Evolutionary conservation across 1,140 invertebrate genomes (phyloP).

Genomic region (Liolophura sinensis): DNA sequence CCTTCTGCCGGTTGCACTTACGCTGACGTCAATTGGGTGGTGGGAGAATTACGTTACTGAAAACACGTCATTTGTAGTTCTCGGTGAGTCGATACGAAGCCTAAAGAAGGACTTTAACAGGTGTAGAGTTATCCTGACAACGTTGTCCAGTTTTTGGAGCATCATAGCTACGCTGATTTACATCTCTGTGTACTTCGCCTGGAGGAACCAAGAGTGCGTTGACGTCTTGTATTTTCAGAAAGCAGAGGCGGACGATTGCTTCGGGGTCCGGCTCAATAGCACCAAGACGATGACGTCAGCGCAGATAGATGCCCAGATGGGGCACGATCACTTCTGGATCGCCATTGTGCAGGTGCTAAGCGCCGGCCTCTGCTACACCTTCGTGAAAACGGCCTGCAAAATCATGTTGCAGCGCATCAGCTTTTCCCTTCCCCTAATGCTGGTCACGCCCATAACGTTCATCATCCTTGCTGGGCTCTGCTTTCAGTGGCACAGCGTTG

Average conservation of each 20-base stretch:
- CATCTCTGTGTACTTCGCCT: conserved; percentile 38
- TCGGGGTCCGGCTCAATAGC: conserved; percentile 31
- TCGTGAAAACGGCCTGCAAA: conserved; percentile 51
- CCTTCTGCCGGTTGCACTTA: conserved; percentile 39
- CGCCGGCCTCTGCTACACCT: conserved; percentile 50
- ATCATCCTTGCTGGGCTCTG: background rate
- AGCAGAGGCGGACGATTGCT: conserved; percentile 15
- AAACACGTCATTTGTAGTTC: conserved; percentile 31
- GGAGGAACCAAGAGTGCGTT: conserved; percentile 28
- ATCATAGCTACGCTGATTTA: conserved; percentile 40
- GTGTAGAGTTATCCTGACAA: conserved; percentile 46
- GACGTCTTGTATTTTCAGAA: conserved; percentile 36
- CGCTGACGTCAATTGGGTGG: conserved; percentile 50
- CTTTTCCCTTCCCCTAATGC: conserved; percentile 48
- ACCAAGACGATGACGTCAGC: conserved; percentile 28
- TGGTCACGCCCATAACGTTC: conserved; percentile 44
- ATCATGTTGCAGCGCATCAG: conserved; percentile 49
- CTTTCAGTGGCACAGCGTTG: background rate
- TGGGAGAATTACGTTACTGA: conserved; percentile 57
- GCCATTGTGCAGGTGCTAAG: conserved; percentile 41
- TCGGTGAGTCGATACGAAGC: conserved; percentile 34
- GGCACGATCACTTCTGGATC: conserved; percentile 37
- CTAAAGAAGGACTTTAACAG: conserved; percentile 42
- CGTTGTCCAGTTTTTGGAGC: conserved; percentile 49
- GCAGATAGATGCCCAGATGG: conserved; percentile 25